These are phyloP conservation scores for Teinopalpus imperialis DNA, from an alignment of 2,888 invertebrate genomes.

Conservation along the genomic window DNA sequence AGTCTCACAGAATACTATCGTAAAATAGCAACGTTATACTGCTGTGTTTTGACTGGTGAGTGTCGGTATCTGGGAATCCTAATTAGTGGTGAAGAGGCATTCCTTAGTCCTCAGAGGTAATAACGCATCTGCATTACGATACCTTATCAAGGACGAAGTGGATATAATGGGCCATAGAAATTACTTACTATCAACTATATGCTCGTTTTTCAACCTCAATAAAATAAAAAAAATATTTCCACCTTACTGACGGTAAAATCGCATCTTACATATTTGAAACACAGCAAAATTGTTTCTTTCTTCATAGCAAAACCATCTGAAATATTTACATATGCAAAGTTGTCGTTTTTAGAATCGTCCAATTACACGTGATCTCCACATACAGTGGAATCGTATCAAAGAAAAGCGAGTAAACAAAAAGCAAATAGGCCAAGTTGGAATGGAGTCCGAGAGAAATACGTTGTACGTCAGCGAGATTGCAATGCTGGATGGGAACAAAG, in stretches of 20 bases:
- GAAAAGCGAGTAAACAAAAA: conserved; percentile 23
- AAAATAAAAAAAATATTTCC: too few relatives aligned
- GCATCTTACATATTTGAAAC: conserved; percentile 10
- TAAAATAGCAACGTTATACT: too few relatives aligned
- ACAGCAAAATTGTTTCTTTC: conserved; percentile 39
- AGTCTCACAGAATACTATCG: too few relatives aligned
- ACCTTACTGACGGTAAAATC: conserved; percentile 41
- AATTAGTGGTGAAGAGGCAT: too few relatives aligned
- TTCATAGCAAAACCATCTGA: conserved; percentile 23
- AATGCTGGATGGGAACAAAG: conserved; percentile 63
- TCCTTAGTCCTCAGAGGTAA: too few relatives aligned
- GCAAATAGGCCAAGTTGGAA: conserved; percentile 37
- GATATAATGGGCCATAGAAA: too few relatives aligned
- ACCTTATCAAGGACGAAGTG: too few relatives aligned
- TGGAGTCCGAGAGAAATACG: conserved; percentile 58
- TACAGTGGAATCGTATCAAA: background rate
- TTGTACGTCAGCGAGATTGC: conserved; percentile 70
- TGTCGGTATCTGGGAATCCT: too few relatives aligned
- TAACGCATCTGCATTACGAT: too few relatives aligned
- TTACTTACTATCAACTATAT: too few relatives aligned
- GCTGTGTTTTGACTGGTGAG: too few relatives aligned
- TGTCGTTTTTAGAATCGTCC: conserved; percentile 42
- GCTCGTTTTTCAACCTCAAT: too few relatives aligned
- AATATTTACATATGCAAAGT: conserved; percentile 33
- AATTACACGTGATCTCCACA: conserved; percentile 43